Evolutionary conservation across 2,113 vertebrate genomes (phyloP), one percentile per base, ranked within the genome.

Genomic region (Platichthys flesus): DNA sequence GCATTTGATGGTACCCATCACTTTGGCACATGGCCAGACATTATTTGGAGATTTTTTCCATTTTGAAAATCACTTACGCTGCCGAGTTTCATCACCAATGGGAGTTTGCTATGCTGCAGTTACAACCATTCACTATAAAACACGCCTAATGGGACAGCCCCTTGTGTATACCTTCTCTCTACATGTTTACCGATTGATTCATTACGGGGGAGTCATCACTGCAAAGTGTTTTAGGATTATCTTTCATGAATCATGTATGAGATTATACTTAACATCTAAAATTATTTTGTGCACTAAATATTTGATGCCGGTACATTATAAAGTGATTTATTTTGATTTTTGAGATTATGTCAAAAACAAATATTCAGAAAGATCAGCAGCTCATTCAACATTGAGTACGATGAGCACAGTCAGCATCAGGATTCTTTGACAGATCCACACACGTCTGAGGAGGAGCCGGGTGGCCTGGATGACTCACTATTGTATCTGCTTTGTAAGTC

Each of bases 381-480:
- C 20, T 67, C 52, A 60, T 60, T 67, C 2, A 2, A 31, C 14
- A 15, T 37, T 23, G 47, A 82, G 18, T 57, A 23, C 18, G 15
- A 66, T 23, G 47, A 35, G 60, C 3, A 40, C 54, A 23, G 65
- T 83, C 51, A 70, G 56, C 68, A 31, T 56, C 47, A 0, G 40
- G 68, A 79, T 75, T 16, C 40, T 57, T 62, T 84, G 69, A 81
- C 68, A 63, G 28, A 82, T 51, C 16, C 59, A 12, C 47, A 69
- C 72, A 55, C 2, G 35, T 74, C 45, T 9, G 35, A 81, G 54
- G 51, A 71, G 23, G 18, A 77, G 37, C 74, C 76, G 57, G 69
- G 63, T 15, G 80, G 66, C 21, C 54, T 35, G 26, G 67, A 52
- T 71, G 59, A 14, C 58, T 54, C 31, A 59, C 31, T 1, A 6